Percentiles rank a stretch among this genome's conserved stretches.
phyloP scores from a whole-genome alignment of 2,797 vertebrate species.

The Vireo griseus region DNA sequence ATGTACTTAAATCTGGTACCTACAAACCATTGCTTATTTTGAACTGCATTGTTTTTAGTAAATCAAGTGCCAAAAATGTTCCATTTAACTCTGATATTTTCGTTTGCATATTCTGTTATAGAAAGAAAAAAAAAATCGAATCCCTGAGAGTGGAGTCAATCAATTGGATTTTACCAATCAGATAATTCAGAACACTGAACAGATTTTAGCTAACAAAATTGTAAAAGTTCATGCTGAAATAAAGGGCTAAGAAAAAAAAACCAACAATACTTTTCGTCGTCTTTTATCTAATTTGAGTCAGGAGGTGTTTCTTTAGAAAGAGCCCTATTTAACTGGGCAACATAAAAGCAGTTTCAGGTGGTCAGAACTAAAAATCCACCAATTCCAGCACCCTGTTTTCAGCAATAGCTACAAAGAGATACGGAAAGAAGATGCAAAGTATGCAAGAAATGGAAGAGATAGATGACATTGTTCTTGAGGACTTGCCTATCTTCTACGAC shows the following conservation, averaged over 20 bases:
- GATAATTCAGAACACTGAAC: not conserved
- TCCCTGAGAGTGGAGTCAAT: not conserved
- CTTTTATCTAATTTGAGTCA: not conserved
- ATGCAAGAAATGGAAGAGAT: not conserved
- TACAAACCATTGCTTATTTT: not conserved
- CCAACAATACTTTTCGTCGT: rapidly evolving
- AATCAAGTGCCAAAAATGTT: rapidly evolving
- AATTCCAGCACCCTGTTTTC: not conserved
- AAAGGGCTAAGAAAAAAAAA: not conserved
- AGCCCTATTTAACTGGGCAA: not conserved
- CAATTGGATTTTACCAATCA: not conserved
- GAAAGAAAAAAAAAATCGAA: not conserved
- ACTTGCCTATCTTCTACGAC: not conserved
- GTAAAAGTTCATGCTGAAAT: not conserved
- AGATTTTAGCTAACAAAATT: not conserved
- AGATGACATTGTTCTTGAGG: not conserved
- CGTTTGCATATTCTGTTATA: not conserved
- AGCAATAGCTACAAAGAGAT: not conserved
- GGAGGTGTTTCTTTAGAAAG: not conserved
- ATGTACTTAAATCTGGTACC: not conserved
- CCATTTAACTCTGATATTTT: not conserved
- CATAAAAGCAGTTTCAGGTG: not conserved
- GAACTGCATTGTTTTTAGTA: not conserved
- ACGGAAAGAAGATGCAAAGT: not conserved
- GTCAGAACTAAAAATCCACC: not conserved